Base-by-base conservation (phyloP, 2,113 vertebrate species). In the Sterrhoptilus dennistouni region DNA sequence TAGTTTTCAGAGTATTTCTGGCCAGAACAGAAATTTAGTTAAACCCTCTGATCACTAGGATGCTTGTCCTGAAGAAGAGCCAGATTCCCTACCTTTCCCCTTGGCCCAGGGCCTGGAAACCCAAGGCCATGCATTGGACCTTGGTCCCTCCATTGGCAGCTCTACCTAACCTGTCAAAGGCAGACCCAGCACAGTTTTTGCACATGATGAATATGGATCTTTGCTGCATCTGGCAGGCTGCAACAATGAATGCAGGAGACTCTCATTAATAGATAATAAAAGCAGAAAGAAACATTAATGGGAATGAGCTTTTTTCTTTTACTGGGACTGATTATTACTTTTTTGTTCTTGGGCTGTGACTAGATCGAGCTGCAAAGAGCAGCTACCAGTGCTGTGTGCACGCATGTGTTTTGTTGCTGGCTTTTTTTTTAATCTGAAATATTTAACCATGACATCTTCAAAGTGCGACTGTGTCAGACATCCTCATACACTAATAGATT, bases 221-320 rank as follows among this genome's bases (percentile, higher is more conserved):
- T 93, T 82, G 84, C 74, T 88, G 84, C 90, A 96, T 93, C 72
- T 93, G 85, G 79, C 84, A 96, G 80, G 49, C 85, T 96, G 85
- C 87, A 96, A 65, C 90, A 84, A 88, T 71, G 87, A 85, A 90
- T 36, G 49, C 83, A 84, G 92, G 83, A 96, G 89, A 64, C 57
- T 87, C 91, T 88, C 87, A 52, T 92, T 95, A 96, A 89, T 93
- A 96, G 89, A 96, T 92, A 95, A 93, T 93, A 96, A 96, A 92
- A 94, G 74, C 79, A 81, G 90, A 95, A 93, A 90, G 87, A 72
- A 93, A 88, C 85, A 86, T 90, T 95, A 90, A 90, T 91, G 80
- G 90, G 83, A 90, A 89, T 93, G 94, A 94, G 93, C 50, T 87
- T 92, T 89, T 78, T 89, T 78, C 61, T 87, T 96, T 83, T 83